These are phyloP conservation scores for Bilobella aurantiaca DNA, from an alignment of 1,140 invertebrate species.

Conservation along the genomic window DNA sequence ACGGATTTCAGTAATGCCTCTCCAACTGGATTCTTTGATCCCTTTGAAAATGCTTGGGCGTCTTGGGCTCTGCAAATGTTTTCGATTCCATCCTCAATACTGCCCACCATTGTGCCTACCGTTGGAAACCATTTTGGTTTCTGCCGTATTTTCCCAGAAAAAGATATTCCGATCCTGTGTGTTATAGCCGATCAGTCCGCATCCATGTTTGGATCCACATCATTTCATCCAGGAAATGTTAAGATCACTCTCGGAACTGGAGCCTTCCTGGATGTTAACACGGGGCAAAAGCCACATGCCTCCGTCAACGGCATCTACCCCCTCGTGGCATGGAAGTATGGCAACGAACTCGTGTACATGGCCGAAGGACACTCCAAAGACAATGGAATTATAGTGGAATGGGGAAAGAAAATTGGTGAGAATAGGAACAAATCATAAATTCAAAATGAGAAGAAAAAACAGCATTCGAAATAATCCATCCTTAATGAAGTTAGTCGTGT, in stretches of 20 bases:
- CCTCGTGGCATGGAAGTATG: constrained; percentile 63
- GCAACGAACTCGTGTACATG: constrained; percentile 55
- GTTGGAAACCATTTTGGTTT: constrained; percentile 46
- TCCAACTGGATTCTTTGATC: constrained; percentile 85
- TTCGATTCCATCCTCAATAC: constrained; percentile 56
- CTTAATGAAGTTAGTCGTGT: no score
- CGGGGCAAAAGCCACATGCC: constrained; percentile 61
- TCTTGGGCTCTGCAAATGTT: constrained; percentile 54
- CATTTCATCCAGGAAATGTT: constrained; percentile 66
- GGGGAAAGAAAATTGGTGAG: constrained; percentile 66
- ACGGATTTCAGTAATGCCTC: constrained; percentile 81
- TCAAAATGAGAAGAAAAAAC: no score
- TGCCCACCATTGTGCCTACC: constrained; percentile 71
- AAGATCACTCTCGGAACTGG: constrained; percentile 93
- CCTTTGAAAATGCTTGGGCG: constrained; percentile 74
- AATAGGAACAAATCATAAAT: constrained; percentile 1
- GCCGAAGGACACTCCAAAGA: constrained; percentile 78
- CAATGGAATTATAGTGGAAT: constrained; percentile 75
- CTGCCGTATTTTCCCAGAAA: constrained; percentile 26
- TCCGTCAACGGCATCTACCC: constrained; percentile 72
- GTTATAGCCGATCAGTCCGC: constrained; percentile 56
- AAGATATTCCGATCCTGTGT: constrained; percentile 30
- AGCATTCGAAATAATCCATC: no score
- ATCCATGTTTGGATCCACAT: constrained; percentile 83
- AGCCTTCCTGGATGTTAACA: constrained; percentile 82